A percentile compares a stretch with the other conserved stretches of the same genome.
Evolutionary conservation across 2,888 invertebrate genomes (phyloP).

Genomic region (Syritta pipiens): DNA sequence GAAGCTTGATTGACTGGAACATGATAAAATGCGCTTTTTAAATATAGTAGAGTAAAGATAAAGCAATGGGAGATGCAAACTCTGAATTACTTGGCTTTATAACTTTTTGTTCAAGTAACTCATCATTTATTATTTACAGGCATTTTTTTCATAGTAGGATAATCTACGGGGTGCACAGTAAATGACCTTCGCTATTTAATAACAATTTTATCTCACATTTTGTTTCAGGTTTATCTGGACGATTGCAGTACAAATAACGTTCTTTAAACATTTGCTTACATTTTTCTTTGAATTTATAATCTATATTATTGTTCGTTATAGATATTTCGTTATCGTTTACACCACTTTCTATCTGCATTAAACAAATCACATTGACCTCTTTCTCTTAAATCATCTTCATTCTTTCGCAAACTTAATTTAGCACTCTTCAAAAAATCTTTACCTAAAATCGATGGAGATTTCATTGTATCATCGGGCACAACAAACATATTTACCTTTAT

Average conservation of each 20-base stretch:
- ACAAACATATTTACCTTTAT: constrained; percentile 45
- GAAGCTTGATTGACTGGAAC: not conserved
- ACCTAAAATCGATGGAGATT: constrained; percentile 28
- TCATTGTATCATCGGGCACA: constrained; percentile 37
- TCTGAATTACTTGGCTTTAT: constrained; percentile 50
- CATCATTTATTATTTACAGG: not conserved
- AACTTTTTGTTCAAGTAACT: not conserved
- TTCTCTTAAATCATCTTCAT: not conserved
- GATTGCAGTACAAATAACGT: constrained; percentile 27
- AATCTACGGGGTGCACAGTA: not conserved
- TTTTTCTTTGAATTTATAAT: not conserved
- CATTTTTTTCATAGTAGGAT: not conserved
- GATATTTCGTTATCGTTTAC: not conserved
- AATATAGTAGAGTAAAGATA: constrained; percentile 33
- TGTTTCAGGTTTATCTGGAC: constrained; percentile 24
- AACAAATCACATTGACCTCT: not conserved
- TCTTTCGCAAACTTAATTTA: constrained; percentile 5
- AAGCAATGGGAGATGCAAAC: constrained; percentile 47
- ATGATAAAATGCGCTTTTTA: not conserved
- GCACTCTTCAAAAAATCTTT: constrained; percentile 33
- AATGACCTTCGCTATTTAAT: no score
- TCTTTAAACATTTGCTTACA: constrained; percentile 14
- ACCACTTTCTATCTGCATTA: constrained; percentile 16
- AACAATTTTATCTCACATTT: constrained; percentile 47
- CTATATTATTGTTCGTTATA: not conserved